Conservation (phyloP, 2,797 vertebrate species). For the Urosaurus nigricauda region DNA sequence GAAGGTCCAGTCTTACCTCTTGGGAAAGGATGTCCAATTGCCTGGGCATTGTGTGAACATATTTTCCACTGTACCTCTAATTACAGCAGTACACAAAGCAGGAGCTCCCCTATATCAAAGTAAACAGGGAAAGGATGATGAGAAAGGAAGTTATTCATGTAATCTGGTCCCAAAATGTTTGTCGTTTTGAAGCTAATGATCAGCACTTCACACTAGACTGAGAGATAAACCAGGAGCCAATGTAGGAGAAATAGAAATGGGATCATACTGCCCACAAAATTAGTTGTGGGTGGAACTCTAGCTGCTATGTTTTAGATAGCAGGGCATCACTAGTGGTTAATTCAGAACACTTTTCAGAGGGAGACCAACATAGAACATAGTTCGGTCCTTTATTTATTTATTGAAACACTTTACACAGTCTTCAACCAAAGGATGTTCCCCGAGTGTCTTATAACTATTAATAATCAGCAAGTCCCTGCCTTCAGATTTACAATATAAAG, state of each 20-base stretch:
- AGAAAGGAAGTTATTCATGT: not conserved
- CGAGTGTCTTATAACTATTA: not conserved
- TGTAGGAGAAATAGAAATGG: not conserved
- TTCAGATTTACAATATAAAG: not conserved
- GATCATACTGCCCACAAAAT: not conserved
- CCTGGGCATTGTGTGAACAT: not conserved
- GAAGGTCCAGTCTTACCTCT: not conserved
- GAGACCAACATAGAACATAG: not conserved
- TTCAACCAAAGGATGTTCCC: not conserved
- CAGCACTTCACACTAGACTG: not conserved
- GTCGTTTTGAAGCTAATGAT: not conserved
- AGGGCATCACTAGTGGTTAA: not conserved
- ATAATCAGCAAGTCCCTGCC: not conserved
- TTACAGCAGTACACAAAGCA: too few species aligned
- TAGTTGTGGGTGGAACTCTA: not conserved
- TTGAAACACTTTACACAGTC: too few species aligned
- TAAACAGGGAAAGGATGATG: not conserved
- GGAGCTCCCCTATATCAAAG: too few species aligned
- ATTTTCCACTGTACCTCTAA: not conserved
- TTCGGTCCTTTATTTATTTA: not conserved
- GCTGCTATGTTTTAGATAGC: not conserved
- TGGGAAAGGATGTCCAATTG: too few species aligned
- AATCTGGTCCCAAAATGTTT: not conserved
- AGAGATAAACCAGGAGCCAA: not conserved
- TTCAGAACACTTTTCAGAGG: not conserved